These are phyloP conservation scores for Uloborus diversus DNA, from an alignment of 1,140 invertebrate species.

Conservation along the genomic window DNA sequence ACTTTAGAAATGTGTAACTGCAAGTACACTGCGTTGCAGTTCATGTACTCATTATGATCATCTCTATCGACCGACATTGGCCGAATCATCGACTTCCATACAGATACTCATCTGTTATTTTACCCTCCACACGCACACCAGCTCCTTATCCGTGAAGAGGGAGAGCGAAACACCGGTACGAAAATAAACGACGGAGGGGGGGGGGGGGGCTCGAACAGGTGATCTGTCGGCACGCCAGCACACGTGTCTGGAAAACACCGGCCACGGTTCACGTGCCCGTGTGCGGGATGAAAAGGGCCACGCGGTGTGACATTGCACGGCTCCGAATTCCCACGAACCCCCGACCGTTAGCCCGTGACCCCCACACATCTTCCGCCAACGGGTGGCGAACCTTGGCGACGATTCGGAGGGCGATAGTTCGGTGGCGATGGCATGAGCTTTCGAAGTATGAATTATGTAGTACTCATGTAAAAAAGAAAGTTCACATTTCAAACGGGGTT, in stretches of 20 bases:
- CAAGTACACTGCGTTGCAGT: too few species aligned
- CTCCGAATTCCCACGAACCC: constrained; percentile 43
- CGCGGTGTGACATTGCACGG: constrained; percentile 37
- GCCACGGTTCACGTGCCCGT: constrained; percentile 34
- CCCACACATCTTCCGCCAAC: not conserved
- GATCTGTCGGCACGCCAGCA: constrained; percentile 10
- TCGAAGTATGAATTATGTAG: too few species aligned
- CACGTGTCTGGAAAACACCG: constrained; percentile 35
- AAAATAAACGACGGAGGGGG: not conserved
- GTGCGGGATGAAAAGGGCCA: not conserved
- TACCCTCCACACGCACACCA: not conserved
- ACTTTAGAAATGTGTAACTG: too few species aligned
- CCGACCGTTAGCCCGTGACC: constrained; percentile 47
- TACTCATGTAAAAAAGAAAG: too few species aligned
- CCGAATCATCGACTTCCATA: not conserved
- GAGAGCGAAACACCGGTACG: not conserved
- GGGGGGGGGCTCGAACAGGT: not conserved
- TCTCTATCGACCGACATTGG: too few species aligned
- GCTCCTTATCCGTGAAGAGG: not conserved
- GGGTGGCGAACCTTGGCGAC: not conserved
- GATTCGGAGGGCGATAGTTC: too few species aligned
- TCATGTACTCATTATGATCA: too few species aligned
- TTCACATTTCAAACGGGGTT: too few species aligned
- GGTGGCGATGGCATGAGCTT: too few species aligned
- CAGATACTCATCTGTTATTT: not conserved